phyloP scores from a whole-genome alignment of 2,797 vertebrate species.

The Paratrypauchen microcephalus region DNA sequence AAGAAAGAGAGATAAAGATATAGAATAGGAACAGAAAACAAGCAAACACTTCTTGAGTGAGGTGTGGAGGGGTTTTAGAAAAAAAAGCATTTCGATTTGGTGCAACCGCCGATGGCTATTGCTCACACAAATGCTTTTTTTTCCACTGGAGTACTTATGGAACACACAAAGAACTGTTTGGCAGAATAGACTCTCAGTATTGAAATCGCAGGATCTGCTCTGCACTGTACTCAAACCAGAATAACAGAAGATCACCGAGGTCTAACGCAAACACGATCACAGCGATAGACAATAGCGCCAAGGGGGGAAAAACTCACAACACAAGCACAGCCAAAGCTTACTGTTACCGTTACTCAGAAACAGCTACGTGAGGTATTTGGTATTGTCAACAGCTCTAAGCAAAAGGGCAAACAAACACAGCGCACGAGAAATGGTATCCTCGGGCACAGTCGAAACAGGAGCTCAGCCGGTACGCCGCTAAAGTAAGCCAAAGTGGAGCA shows the following conservation, averaged over 20 bases:
- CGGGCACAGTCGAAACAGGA: neutral
- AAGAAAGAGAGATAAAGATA: conserved; percentile 48
- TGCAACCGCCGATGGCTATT: conserved; percentile 82
- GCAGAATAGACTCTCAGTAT: conserved; percentile 67
- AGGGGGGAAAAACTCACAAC: conserved; percentile 21
- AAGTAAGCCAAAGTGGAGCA: neutral
- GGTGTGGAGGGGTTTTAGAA: conserved; percentile 75
- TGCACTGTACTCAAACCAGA: conserved; percentile 33
- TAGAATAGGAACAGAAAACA: conserved; percentile 71
- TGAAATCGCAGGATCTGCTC: conserved; percentile 35
- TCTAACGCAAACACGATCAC: conserved; percentile 28
- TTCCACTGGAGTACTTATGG: conserved; percentile 81
- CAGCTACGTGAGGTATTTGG: conserved; percentile 6
- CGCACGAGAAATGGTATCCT: conserved; percentile 7
- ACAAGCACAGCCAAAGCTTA: conserved; percentile 24
- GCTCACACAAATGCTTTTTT: conserved; percentile 87
- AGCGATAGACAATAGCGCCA: conserved; percentile 21
- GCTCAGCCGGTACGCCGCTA: neutral
- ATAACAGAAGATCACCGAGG: conserved; percentile 28
- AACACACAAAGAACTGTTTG: conserved; percentile 86
- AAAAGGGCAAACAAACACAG: conserved; percentile 20
- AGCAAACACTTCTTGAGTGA: conserved; percentile 83
- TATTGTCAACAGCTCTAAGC: conserved; percentile 15
- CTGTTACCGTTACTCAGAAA: conserved; percentile 19
- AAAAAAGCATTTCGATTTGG: conserved; percentile 83